Conservation (phyloP, 2,797 vertebrate genomes). For the Lithobates pipiens region DNA sequence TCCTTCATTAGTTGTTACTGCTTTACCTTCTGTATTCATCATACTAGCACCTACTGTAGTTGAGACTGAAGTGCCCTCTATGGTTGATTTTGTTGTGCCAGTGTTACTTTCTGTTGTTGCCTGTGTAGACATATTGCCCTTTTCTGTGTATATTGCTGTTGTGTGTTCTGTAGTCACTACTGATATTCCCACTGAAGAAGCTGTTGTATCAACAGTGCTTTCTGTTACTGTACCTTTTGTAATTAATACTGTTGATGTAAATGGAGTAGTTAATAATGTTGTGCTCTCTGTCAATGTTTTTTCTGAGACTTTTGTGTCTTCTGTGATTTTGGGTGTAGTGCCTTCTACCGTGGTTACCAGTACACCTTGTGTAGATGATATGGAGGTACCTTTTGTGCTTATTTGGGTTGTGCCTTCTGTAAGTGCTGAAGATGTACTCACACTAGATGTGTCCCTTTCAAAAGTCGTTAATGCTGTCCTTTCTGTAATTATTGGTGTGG, state of each 20-base stretch:
- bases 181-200: not conserved
- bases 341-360: not conserved
- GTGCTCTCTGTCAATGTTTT: not conserved
- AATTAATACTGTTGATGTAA: not conserved
- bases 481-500: not conserved
- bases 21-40: not conserved
- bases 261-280: not conserved
- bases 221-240: not conserved
- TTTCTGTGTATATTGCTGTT: not conserved
- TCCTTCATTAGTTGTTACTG: not conserved
- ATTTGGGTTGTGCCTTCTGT: not conserved
- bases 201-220: not conserved
- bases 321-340: too few relatives aligned
- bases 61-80: not conserved
- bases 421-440: not conserved
- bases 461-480: not conserved
- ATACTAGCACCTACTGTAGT: not conserved
- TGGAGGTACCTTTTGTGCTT: not conserved
- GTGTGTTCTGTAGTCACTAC: not conserved
- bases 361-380: not conserved
- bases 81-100: not conserved
- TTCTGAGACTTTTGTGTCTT: not conserved
- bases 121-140: not conserved
- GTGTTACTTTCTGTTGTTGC: not conserved
- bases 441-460: not conserved